Evolutionary conservation across 1,140 invertebrate genomes (phyloP).

Genomic region (Diabrotica virgifera): DNA sequence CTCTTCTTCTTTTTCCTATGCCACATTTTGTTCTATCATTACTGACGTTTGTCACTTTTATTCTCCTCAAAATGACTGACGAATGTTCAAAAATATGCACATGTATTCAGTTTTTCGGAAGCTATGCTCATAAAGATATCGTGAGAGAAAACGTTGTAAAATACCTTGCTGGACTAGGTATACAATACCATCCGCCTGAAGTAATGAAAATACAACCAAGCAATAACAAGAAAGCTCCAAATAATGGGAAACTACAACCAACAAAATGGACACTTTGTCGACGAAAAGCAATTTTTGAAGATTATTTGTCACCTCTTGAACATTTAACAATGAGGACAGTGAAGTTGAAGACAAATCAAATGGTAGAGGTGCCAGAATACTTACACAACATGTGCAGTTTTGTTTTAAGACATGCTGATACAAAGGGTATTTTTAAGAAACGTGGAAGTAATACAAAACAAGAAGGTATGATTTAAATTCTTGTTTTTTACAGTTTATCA

Average conservation of each 20-base stretch:
- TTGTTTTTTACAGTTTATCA: too few species aligned
- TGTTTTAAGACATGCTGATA: conserved; percentile 4
- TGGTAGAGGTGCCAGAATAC: neutral
- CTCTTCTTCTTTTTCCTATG: too few species aligned
- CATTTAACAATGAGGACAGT: neutral
- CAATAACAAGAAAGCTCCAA: too few species aligned
- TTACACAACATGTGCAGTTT: conserved; percentile 9
- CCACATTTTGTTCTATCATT: neutral
- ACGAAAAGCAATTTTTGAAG: too few species aligned
- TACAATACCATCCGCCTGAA: neutral
- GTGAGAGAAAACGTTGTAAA: conserved; percentile 7
- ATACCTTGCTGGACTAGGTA: neutral
- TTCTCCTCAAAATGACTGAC: conserved; percentile 70
- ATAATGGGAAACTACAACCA: too few species aligned
- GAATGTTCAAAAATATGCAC: conserved; percentile 51
- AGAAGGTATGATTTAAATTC: conserved; percentile 2
- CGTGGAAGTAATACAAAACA: conserved; percentile 4
- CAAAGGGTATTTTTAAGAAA: conserved; percentile 11
- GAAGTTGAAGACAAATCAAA: conserved; percentile 1
- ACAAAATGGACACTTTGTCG: too few species aligned
- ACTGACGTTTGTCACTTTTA: neutral
- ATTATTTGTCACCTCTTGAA: neutral
- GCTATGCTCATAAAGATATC: neutral
- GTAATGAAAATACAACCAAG: too few species aligned
- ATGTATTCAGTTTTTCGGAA: neutral